These are phyloP conservation scores for Drepanosiphum platanoidis DNA, from an alignment of 2,888 invertebrate genomes.

Conservation along the genomic window DNA sequence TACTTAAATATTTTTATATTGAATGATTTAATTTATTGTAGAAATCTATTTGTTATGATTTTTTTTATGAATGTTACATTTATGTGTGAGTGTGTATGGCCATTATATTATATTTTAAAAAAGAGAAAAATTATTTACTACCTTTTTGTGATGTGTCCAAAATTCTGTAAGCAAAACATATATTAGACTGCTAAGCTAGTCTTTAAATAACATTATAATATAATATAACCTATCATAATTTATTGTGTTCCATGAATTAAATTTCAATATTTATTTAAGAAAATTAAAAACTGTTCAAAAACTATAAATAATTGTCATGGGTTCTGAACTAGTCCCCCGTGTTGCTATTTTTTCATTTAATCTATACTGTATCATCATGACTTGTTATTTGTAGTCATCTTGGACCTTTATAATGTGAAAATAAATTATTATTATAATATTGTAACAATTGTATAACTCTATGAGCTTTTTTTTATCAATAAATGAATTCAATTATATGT, in stretches of 20 bases:
- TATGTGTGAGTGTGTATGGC: neutral
- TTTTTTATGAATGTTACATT: neutral
- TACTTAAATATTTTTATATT: conserved; percentile 18
- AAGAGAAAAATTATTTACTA: conserved; percentile 10
- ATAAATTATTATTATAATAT: conserved; percentile 22
- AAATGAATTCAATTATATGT: conserved; percentile 7
- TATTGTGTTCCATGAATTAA: conserved; percentile 27
- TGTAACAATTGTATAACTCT: conserved; percentile 38
- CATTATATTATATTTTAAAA: neutral
- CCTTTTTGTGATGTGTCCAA: neutral
- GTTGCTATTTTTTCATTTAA: neutral
- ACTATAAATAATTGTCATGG: neutral
- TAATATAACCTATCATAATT: neutral
- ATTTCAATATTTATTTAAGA: conserved; percentile 33
- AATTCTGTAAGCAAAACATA: neutral
- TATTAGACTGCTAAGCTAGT: conserved; percentile 13
- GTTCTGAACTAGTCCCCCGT: neutral
- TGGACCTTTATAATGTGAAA: conserved; percentile 16
- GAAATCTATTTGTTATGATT: conserved; percentile 30
- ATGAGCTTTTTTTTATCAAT: conserved; percentile 1
- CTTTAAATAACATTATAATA: neutral
- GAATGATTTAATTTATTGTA: conserved; percentile 17
- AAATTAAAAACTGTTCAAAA: neutral
- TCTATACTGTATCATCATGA: neutral
- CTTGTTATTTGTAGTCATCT: conserved; percentile 22